Percentiles rank a stretch among this genome's conserved stretches.
phyloP scores from a whole-genome alignment of 1,140 invertebrate genomes.

The Brachionus manjavacas region DNA sequence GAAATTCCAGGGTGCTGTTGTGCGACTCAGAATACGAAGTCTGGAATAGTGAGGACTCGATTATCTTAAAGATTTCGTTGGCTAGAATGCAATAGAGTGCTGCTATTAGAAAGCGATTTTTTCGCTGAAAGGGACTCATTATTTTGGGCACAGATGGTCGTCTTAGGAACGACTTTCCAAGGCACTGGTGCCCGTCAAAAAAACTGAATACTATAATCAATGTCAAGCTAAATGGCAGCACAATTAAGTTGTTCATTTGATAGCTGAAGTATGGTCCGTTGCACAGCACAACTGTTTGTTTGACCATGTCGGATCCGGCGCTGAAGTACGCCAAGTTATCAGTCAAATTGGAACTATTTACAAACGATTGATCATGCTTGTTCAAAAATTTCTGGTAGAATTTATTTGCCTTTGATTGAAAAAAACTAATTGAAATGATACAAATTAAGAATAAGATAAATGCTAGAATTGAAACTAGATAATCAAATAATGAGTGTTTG shows the following conservation, averaged over 20 bases:
- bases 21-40: background rate
- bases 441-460: conserved; percentile 11
- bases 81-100: conserved; percentile 31
- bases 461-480: background rate
- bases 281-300: conserved; percentile 25
- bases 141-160: background rate
- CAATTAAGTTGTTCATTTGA: conserved; percentile 30
- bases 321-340: background rate
- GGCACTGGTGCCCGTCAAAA: background rate
- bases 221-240: conserved; percentile 3
- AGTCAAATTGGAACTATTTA: background rate
- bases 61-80: conserved; percentile 39
- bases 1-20: background rate
- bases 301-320: conserved; percentile 9
- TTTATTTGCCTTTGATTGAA: conserved; percentile 29
- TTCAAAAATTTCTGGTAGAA: conserved; percentile 28
- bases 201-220: conserved; percentile 30
- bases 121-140: background rate
- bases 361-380: background rate
- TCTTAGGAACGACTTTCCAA: background rate
- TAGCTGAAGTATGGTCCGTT: conserved; percentile 33
- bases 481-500: background rate
- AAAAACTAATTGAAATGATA: background rate
- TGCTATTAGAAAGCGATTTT: conserved; percentile 32
- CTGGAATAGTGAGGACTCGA: conserved; percentile 20